Evolutionary conservation across 2,888 invertebrate genomes (phyloP), one percentile per base, ranked within the genome.

Genomic region (Eupithecia subfuscata): DNA sequence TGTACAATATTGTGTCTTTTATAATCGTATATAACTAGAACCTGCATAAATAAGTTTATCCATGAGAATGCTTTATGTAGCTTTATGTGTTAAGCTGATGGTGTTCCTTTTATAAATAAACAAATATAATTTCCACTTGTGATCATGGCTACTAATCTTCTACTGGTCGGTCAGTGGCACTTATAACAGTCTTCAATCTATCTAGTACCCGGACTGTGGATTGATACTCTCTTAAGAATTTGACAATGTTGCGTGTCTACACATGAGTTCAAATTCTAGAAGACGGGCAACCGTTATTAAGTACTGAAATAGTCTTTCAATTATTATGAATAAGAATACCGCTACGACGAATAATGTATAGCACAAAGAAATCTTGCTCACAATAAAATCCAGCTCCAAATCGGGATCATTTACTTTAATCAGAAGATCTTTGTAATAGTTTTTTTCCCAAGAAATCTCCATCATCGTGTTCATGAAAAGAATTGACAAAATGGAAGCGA

Each of bases 231-330:
- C 88, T 81, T 76, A 4, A 37, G 37, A 37, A 37, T 37, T 86
- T 0, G 82, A 84, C 64, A 92, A 79, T 78, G 93, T 87, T 0
- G 92, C 87, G 81, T 91, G 83, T 76, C 92, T 82, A 75, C 92
- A 93, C 92, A 91, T 92, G 0, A 91, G 67, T 77, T 93, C 92
- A 78, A 89, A 93, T 74, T 93, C 93, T 2, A 93, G 75, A 56
- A 92, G 78, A 9, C 89, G 83, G 43, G 92, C 91, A 5, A 92
- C 82, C 1, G 80, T 82, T 9, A 88, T 83, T 2, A 87, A 73
- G 65, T 86, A 87, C 22, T 87, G 82, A 30, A 83, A 76, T 3
- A 92, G 77, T 75, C 90, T 89, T 73, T 89, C 89, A 70, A 92
- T 89, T 9, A 91, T 69, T 56, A 89, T 75, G 12, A 90, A 79